These are phyloP conservation scores for Peromyscus aztecus DNA, from an alignment of 2,797 vertebrate genomes.

Conservation along the genomic window DNA sequence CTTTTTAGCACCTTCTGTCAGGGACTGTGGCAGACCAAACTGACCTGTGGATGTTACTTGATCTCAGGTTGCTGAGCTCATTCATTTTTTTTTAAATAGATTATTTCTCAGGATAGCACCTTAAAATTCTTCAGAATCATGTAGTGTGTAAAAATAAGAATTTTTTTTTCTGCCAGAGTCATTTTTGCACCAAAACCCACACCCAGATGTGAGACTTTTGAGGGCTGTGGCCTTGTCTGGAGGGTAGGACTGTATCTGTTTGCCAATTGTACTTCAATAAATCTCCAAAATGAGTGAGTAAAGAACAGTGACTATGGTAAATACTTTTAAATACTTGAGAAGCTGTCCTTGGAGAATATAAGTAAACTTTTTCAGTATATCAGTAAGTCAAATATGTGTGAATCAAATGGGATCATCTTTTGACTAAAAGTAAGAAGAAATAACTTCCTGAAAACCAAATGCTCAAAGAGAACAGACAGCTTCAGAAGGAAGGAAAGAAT, in stretches of 20 bases:
- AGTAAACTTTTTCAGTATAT: neutral
- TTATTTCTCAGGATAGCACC: neutral
- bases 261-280: neutral
- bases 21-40: neutral
- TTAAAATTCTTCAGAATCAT: neutral
- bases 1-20: neutral
- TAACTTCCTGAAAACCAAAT: neutral
- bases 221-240: neutral
- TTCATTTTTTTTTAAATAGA: neutral
- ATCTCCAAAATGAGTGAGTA: neutral
- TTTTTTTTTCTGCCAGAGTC: neutral
- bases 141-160: neutral
- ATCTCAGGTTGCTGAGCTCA: neutral
- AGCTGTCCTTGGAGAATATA: neutral
- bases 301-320: neutral
- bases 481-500: conserved; percentile 20
- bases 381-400: neutral
- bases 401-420: neutral
- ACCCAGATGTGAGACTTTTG: neutral
- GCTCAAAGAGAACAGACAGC: neutral
- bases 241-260: neutral
- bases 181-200: neutral
- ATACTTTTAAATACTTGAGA: conserved; percentile 6
- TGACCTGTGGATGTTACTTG: too few relatives aligned
- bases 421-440: neutral